Evolutionary conservation across 2,113 vertebrate species (phyloP), one percentile per base, ranked within the genome.

Genomic region (Morphnarchus princeps): DNA sequence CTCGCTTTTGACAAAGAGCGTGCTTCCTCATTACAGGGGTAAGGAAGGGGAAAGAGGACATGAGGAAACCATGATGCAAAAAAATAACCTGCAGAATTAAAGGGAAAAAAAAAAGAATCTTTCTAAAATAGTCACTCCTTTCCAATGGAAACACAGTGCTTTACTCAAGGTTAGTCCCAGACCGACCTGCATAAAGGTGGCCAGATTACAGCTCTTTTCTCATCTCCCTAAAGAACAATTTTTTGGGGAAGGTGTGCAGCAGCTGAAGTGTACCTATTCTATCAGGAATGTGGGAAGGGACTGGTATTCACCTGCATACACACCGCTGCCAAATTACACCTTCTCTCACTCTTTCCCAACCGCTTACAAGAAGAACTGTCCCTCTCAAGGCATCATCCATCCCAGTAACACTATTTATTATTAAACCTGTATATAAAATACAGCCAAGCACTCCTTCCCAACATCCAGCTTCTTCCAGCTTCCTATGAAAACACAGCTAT

Each of bases 271-370:
- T 28, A 14, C 29, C 67, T 73, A 19, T 59, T 81, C 42, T 61
- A 29, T 19, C 34, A 76, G 65, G 62, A 78, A 84, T 2, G 29
- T 50, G 32, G 0, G 1, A 59, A 91, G 26, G 38, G n/a, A 59
- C 26, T 55, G 34, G 10, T 32, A 74, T 74, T 67, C 55, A 83
- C 76, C 40, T 78, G 26, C 6, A 6, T 31, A 43, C 0, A 2
- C 34, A 43, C 36, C 0, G 0, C 38, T 72, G 50, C 19, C 0
- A 1, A 78, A 47, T 57, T 47, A 52, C 4, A 20, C 28, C 34
- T 82, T 70, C 43, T 81, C 29, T 61, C 49, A 36, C 15, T 77
- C 63, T 43, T 84, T 28, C 38, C 47, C 32, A 62, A 16, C 25
- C n/a, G 16, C 38, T 70, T 47, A 52, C 11, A 36, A 42, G 40